A percentile compares a stretch with the other conserved stretches of the same genome.
Evolutionary conservation across 1,140 invertebrate species (phyloP).

Genomic region (Bombus pyrosoma): DNA sequence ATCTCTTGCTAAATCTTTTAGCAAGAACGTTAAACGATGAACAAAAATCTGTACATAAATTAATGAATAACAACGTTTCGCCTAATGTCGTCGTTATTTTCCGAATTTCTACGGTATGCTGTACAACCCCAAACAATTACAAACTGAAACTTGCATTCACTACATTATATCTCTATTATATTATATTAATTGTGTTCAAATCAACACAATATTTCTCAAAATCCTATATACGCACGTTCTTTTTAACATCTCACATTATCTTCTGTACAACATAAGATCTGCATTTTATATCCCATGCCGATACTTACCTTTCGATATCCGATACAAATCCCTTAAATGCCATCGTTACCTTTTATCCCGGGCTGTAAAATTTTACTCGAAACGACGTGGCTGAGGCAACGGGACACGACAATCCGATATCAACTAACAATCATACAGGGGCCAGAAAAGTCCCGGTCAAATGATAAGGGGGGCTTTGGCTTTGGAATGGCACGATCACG

Average conservation of each 20-base stretch:
- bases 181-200: too few relatives aligned
- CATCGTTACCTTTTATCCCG: not conserved
- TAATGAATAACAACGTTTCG: too few relatives aligned
- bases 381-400: not conserved
- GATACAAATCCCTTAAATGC: not conserved
- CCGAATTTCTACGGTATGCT: too few relatives aligned
- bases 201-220: not conserved
- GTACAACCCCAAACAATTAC: too few relatives aligned
- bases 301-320: not conserved
- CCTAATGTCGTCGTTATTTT: too few relatives aligned
- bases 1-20: too few relatives aligned
- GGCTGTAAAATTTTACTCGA: not conserved
- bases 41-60: too few relatives aligned
- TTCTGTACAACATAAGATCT: not conserved
- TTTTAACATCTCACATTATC: not conserved
- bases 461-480: conserved; percentile 22
- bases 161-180: too few relatives aligned
- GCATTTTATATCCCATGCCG: not conserved
- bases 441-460: not conserved
- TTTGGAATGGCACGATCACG: conserved; percentile 40
- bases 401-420: not conserved
- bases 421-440: not conserved
- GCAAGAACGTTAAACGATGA: too few relatives aligned
- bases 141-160: too few relatives aligned
- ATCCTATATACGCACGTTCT: not conserved